Evolutionary conservation across 2,888 invertebrate species (phyloP).

Genomic region (Andrena praecox): DNA sequence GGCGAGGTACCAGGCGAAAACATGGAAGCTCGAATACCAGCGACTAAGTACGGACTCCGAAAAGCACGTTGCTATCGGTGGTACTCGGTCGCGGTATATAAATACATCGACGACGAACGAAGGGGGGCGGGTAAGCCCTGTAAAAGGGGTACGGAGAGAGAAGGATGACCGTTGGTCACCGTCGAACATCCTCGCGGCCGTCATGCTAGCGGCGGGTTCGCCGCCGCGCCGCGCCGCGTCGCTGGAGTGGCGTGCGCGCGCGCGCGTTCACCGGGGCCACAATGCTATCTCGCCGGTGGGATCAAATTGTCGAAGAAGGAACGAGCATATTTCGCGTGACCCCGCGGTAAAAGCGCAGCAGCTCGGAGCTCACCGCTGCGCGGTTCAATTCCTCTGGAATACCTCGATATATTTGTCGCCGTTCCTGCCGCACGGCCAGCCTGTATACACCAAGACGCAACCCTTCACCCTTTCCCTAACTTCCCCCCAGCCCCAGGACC

Average conservation of each 20-base stretch:
- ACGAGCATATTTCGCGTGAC: slow-evolving; percentile 83
- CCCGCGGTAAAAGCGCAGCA: slow-evolving; percentile 74
- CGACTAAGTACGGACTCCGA: slow-evolving; percentile 56
- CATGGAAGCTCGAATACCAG: slow-evolving; percentile 63
- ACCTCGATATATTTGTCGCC: slow-evolving; percentile 83
- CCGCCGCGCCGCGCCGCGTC: slow-evolving; percentile 5
- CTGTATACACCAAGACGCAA: slow-evolving; percentile 57
- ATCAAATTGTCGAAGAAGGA: slow-evolving; percentile 83
- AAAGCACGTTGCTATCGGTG: slow-evolving; percentile 66
- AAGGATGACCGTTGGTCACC: slow-evolving; percentile 28
- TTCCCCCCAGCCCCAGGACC: neutral
- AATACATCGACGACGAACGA: slow-evolving; percentile 73
- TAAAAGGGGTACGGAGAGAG: slow-evolving; percentile 6
- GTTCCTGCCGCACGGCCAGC: slow-evolving; percentile 57
- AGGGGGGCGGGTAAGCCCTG: slow-evolving; percentile 5
- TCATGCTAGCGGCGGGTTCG: slow-evolving; percentile 34
- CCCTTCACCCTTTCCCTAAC: slow-evolving; percentile 51
- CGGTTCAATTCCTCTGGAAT: slow-evolving; percentile 82
- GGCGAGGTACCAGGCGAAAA: slow-evolving; percentile 34
- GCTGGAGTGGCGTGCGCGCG: slow-evolving; percentile 41
- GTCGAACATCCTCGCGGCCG: slow-evolving; percentile 19
- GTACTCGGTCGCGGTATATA: slow-evolving; percentile 76
- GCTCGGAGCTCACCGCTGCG: slow-evolving; percentile 66
- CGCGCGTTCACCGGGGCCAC: slow-evolving; percentile 74
- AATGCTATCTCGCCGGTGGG: slow-evolving; percentile 81